Evolutionary conservation across 1,140 invertebrate genomes (phyloP).

Genomic region (Hetaerina americana): DNA sequence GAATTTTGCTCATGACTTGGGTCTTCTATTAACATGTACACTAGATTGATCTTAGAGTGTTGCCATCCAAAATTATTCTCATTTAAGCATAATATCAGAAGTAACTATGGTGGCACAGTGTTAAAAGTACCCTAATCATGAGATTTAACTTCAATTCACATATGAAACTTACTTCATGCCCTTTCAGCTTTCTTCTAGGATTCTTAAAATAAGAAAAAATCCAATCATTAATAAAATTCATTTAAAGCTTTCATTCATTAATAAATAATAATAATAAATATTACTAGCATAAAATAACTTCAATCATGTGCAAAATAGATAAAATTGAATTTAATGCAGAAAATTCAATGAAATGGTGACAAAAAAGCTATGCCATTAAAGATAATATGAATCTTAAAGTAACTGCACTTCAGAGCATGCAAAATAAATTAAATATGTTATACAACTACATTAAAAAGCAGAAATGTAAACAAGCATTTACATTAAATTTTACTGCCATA

Average conservation of each 20-base stretch:
- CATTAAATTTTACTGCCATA: too few relatives aligned
- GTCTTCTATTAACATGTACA: too few relatives aligned
- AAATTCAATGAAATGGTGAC: neutral
- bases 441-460: neutral
- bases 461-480: neutral
- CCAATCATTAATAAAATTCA: neutral
- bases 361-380: neutral
- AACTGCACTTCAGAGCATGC: neutral
- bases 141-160: neutral
- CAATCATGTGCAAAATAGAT: conserved; percentile 9
- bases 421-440: conserved; percentile 1
- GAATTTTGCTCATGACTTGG: too few relatives aligned
- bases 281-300: neutral
- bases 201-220: conserved; percentile 16
- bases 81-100: too few relatives aligned
- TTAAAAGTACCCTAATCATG: too few relatives aligned
- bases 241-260: neutral
- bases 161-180: conserved; percentile 5
- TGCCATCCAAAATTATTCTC: too few relatives aligned
- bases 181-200: conserved; percentile 13
- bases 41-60: too few relatives aligned
- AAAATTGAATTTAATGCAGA: conserved; percentile 5
- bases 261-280: conserved; percentile 8
- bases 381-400: neutral
- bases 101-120: too few relatives aligned